Evolutionary conservation across 2,113 vertebrate genomes (phyloP).

Genomic region (Morone chrysops): DNA sequence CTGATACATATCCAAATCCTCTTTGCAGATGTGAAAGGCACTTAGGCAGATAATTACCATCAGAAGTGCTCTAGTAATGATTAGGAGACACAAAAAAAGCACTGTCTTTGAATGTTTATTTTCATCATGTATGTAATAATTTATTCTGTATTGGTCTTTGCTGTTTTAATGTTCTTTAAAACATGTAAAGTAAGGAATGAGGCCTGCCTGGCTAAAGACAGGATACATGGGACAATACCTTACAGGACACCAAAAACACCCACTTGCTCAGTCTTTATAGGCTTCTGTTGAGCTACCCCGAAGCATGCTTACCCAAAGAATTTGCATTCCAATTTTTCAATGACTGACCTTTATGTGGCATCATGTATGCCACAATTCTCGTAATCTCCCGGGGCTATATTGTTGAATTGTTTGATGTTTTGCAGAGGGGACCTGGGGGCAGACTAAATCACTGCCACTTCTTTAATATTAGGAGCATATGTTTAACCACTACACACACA

Average conservation of each 20-base stretch:
- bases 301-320: slow-evolving; percentile 1
- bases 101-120: slow-evolving; percentile 7
- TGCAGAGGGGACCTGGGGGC: not conserved
- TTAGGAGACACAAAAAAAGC: not conserved
- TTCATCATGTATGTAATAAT: not conserved
- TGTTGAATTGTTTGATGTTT: slow-evolving; percentile 54
- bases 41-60: slow-evolving; percentile 2
- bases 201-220: not conserved
- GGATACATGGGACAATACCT: slow-evolving; percentile 3
- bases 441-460: slow-evolving; percentile 23
- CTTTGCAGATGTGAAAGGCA: not conserved
- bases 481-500: slow-evolving; percentile 21
- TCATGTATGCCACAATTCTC: slow-evolving; percentile 18
- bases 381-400: not conserved
- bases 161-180: too few species aligned
- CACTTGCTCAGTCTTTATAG: not conserved
- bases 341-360: slow-evolving; percentile 33
- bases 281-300: slow-evolving; percentile 2
- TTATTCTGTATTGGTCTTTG: slow-evolving; percentile 7
- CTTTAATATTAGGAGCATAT: slow-evolving; percentile 44
- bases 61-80: not conserved
- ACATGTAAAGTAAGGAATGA: too few species aligned
- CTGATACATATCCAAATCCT: slow-evolving; percentile 22
- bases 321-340: slow-evolving; percentile 34
- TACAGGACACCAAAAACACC: not conserved